phyloP scores from a whole-genome alignment of 2,113 vertebrate species.

The Hypomesus transpacificus region DNA sequence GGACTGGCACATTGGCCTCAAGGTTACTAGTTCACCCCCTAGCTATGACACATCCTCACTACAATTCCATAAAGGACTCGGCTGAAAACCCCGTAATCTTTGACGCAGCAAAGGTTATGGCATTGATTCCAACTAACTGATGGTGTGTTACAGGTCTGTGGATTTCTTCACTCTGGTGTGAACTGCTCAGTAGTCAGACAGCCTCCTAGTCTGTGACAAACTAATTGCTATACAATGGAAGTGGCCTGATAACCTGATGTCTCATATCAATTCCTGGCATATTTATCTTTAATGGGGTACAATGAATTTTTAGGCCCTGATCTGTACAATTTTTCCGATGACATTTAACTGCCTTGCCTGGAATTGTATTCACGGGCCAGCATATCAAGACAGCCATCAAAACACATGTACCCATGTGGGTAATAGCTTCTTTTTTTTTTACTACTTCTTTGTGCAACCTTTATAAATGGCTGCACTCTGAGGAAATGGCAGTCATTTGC shows the following conservation, averaged over 20 bases:
- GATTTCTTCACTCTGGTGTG: conserved; percentile 25
- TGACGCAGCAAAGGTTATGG: conserved; percentile 55
- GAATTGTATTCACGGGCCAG: conserved; percentile 50
- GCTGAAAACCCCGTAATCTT: conserved; percentile 31
- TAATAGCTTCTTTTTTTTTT: conserved; percentile 40
- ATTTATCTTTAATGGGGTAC: conserved; percentile 64
- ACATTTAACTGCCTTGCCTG: conserved; percentile 67
- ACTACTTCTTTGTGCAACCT: conserved; percentile 49
- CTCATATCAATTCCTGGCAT: conserved; percentile 38
- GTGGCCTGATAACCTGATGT: conserved; percentile 54
- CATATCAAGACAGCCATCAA: conserved; percentile 47
- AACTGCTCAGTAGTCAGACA: conserved; percentile 45
- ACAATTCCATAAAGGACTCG: conserved; percentile 25
- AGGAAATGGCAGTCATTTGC: conserved; percentile 58
- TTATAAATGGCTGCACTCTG: conserved; percentile 51
- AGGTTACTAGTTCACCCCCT: conserved; percentile 44
- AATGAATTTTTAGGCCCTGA: conserved; percentile 36
- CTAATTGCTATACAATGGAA: conserved; percentile 64
- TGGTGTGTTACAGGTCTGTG: conserved; percentile 45
- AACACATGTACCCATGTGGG: conserved; percentile 44
- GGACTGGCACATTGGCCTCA: conserved; percentile 9
- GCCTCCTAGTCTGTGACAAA: conserved; percentile 22
- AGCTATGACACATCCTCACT: conserved; percentile 42
- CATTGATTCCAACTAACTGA: conserved; percentile 56
- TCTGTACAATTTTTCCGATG: conserved; percentile 45